These are phyloP conservation scores for Aelia acuminata DNA, from an alignment of 2,888 invertebrate species.

Conservation along the genomic window DNA sequence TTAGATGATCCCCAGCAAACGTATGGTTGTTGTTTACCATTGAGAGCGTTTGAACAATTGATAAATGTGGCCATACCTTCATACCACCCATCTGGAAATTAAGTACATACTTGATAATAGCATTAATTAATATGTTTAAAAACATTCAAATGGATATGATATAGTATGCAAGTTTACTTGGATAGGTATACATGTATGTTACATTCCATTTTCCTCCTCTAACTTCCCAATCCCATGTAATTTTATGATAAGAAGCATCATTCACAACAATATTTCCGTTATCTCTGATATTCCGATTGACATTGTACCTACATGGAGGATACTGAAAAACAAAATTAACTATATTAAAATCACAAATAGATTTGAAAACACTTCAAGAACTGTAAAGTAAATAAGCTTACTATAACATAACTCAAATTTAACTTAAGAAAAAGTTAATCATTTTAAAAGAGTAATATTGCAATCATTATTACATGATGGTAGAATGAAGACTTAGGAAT, in stretches of 20 bases:
- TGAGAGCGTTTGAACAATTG: conserved; percentile 44
- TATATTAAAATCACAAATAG: neutral
- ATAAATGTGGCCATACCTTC: conserved; percentile 57
- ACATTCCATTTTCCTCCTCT: conserved; percentile 61
- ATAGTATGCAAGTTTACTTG: neutral
- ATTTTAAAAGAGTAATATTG: too few relatives aligned
- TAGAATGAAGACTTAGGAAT: too few relatives aligned
- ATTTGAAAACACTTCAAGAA: neutral
- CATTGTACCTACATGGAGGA: conserved; percentile 58
- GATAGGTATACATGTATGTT: conserved; percentile 58
- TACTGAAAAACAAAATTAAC: conserved; percentile 50
- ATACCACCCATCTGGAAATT: conserved; percentile 59
- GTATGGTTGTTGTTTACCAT: conserved; percentile 54
- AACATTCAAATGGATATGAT: neutral
- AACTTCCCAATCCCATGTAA: conserved; percentile 61
- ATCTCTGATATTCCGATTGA: conserved; percentile 50
- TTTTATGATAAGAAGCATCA: conserved; percentile 56
- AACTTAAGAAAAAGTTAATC: too few relatives aligned
- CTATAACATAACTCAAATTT: too few relatives aligned
- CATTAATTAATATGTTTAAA: neutral
- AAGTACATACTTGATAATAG: neutral
- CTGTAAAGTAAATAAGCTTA: neutral
- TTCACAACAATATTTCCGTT: conserved; percentile 54
- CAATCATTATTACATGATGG: too few relatives aligned
- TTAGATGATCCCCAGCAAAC: conserved; percentile 62